Percentiles rank a stretch among this genome's conserved stretches.
These are phyloP conservation scores for Pollenia griseotomentosa DNA, from an alignment of 2,888 invertebrate species.

Conservation along the genomic window DNA sequence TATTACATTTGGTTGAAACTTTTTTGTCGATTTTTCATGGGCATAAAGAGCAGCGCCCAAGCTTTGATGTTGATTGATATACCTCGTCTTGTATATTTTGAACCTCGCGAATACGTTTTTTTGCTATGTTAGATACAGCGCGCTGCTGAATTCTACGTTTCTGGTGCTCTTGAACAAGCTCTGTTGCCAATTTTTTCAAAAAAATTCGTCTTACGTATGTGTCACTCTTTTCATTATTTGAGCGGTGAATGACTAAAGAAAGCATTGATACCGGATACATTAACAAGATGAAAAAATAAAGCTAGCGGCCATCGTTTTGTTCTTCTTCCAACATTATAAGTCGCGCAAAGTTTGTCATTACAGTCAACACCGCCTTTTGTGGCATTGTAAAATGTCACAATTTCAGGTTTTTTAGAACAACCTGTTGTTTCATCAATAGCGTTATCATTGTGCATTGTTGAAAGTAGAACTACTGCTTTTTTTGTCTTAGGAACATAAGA, in stretches of 20 bases:
- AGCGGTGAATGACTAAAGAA: constrained; percentile 33
- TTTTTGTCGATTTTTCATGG: too few species aligned
- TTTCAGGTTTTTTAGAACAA: constrained; percentile 55
- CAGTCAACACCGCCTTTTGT: constrained; percentile 59
- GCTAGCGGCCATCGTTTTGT: constrained; percentile 45
- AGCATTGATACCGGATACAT: constrained; percentile 42
- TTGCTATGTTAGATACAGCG: too few species aligned
- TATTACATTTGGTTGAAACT: too few species aligned
- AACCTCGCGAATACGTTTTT: too few species aligned
- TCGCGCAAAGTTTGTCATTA: constrained; percentile 47
- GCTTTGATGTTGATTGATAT: too few species aligned
- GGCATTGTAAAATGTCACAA: constrained; percentile 58
- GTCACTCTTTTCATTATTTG: constrained; percentile 24
- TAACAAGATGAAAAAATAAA: constrained; percentile 54
- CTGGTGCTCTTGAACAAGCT: too few species aligned
- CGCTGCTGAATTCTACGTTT: too few species aligned
- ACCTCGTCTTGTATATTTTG: too few species aligned
- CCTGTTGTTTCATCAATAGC: constrained; percentile 48
- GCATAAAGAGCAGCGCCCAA: too few species aligned
- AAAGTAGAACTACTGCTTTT: constrained; percentile 46
- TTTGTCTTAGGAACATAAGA: constrained; percentile 53
- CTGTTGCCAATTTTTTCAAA: background rate
- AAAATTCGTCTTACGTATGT: too few species aligned
- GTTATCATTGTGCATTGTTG: constrained; percentile 55
- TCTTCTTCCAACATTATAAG: constrained; percentile 51